Base-by-base conservation (phyloP, 2,888 invertebrate species). In the Rhaphigaster nebulosa region DNA sequence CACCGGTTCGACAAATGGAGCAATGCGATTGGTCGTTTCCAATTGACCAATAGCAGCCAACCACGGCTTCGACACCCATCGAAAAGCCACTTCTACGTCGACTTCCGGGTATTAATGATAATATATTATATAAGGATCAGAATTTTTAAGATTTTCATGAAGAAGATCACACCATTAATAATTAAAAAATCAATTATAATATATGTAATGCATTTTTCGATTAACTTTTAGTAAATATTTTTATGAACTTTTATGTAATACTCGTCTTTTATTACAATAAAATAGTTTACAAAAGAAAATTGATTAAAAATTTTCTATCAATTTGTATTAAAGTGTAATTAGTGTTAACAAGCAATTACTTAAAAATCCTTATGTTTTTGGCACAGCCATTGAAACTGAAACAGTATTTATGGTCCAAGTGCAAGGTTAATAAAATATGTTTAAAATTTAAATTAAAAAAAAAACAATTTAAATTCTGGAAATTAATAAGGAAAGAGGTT, bases 1-100 rank as follows among this genome's bases (percentile, higher is more conserved):
- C 89, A 65, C 89, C 90, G 91, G 91, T 92, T 94, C 95, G 95
- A 95, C 96, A 96, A 96, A 96, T 96, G 96, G 96, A 96, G 95
- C 93, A 93, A 93, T 94, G 91, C 93, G 92, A 96, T 96, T 96
- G 96, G 96, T 93, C 92, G 92, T 91, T 26, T 13, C 29, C 13
- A 50, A 18, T 52, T 90, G 76, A 87, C 93, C 92, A 93, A 93
- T 93, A 90, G 92, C 90, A 90, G 91, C 87, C 50, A 88, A 92
- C 91, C 93, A 92, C 93, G 93, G 92, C 92, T 91, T 76, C 89
- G 90, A 91, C 90, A 65, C 87, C 41, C 84, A 70, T 89, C 88
- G 18, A 76, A 38, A 76, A 76, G 20, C 70, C 38, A 76, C 70
- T 50, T 80, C 20, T 84, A 84, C 84, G 84, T 84, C 84, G 50